Evolutionary conservation across 2,113 vertebrate genomes (phyloP), one percentile per base, ranked within the genome.

Genomic region (Anas platyrhynchos): DNA sequence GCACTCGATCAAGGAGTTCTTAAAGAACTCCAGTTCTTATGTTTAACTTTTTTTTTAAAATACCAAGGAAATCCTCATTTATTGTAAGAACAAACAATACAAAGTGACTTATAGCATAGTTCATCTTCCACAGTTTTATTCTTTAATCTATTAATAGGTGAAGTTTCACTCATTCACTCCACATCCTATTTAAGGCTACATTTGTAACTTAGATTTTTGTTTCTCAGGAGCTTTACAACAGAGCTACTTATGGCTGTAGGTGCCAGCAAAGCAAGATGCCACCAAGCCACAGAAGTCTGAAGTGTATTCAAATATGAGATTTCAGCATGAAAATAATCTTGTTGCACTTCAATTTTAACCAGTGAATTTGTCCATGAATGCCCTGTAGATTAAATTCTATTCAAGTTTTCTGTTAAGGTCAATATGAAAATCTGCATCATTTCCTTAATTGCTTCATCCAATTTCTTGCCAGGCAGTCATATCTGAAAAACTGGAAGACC

Each of bases 401-500:
- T 85, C 34, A 65, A 75, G 32, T 78, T 86, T 87, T 89, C 73
- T 56, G 56, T 55, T 85, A 34, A 89, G 55, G 56, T 76, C 79
- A 85, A 9, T 41, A 88, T 59, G 46, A 90, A 95, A 93, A 89
- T 8, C 62, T 2, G 11, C 43, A 79, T 67, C 10, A 81, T 91
- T 89, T 69, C 66, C 73, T 89, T 87, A 94, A 76, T 59, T 62
- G 68, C 26, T 89, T 81, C 46, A 88, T 76, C 48, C n/a, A 83
- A 27, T 83, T 93, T 89, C 86, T 91, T 88, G 84, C 55, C 59
- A 90, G 54, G 66, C 48, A 85, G 46, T 78, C 31, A 13, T 68
- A 94, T 74, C 89, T 89, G 75, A 95, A 96, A 94, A 80, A 83
- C 76, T 86, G 59, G 46, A 89, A 94, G 74, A 59, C 43, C 44